These are phyloP conservation scores for Aphelocoma coerulescens DNA, from an alignment of 2,113 vertebrate species.

Conservation along the genomic window DNA sequence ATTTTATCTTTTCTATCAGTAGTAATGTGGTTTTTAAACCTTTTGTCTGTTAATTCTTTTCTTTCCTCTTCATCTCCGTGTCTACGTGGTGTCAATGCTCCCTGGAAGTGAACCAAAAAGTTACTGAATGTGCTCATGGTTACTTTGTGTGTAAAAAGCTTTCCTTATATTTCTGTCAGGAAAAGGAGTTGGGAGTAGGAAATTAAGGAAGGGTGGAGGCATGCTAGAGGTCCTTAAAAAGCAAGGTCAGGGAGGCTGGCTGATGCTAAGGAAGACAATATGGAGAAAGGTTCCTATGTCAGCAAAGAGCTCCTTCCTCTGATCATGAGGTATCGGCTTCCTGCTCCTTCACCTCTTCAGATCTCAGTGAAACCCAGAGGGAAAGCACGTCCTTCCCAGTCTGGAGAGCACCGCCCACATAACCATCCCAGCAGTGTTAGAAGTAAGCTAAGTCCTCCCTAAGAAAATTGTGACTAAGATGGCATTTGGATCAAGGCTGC, in stretches of 20 bases:
- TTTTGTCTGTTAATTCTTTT: not conserved
- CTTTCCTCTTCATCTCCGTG: not conserved
- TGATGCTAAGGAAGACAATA: not conserved
- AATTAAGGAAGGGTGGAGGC: not conserved
- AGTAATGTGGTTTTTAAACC: not conserved
- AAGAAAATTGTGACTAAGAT: not conserved
- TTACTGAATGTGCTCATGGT: not conserved
- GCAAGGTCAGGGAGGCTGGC: not conserved
- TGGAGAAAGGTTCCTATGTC: not conserved
- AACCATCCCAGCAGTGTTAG: not conserved
- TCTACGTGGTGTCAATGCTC: fast-evolving
- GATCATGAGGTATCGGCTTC: fast-evolving
- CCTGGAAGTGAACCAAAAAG: not conserved
- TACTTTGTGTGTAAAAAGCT: not conserved
- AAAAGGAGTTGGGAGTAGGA: not conserved
- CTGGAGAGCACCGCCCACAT: not conserved
- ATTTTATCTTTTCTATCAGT: not conserved
- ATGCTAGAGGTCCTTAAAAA: not conserved
- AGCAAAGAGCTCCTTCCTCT: not conserved
- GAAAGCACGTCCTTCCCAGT: not conserved
- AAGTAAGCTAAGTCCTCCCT: not conserved
- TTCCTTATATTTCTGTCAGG: not conserved
- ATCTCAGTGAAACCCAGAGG: not conserved
- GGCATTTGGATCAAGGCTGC: not conserved
- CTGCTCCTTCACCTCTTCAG: not conserved